phyloP scores from a whole-genome alignment of 2,888 invertebrate genomes.

The Hofmannophila pseudospretella region DNA sequence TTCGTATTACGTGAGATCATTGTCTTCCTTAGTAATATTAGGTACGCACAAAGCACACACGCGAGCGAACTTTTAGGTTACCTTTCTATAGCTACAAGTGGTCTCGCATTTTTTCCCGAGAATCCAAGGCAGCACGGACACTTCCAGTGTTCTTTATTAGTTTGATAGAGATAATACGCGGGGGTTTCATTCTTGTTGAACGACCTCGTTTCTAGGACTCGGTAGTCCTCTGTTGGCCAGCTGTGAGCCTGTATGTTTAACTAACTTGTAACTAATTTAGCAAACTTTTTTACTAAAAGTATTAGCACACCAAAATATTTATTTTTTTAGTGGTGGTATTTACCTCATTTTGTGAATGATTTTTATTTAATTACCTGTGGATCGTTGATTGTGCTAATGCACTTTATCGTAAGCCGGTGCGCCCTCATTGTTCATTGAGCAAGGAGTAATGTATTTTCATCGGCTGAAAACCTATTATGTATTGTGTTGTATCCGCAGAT shows the following conservation, averaged over 20 bases:
- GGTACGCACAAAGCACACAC: background rate
- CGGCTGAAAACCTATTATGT: no score
- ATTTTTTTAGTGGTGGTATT: conserved; percentile 52
- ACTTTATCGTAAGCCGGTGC: no score
- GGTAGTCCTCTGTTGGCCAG: conserved; percentile 30
- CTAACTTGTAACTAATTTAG: conserved; percentile 35
- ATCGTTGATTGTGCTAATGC: no score
- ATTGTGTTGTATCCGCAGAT: no score
- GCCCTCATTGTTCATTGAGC: no score
- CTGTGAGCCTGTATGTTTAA: conserved; percentile 8
- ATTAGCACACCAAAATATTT: conserved; percentile 72
- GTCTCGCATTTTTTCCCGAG: conserved; percentile 4
- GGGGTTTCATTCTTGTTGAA: conserved; percentile 5
- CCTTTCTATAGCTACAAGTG: background rate
- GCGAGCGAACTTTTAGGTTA: conserved; percentile 5
- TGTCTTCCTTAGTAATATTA: no score
- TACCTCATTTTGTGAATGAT: conserved; percentile 34
- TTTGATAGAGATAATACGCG: conserved; percentile 10
- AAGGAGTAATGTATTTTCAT: no score
- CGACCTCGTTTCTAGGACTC: conserved; percentile 9
- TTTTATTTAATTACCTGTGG: conserved; percentile 33
- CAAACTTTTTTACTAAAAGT: conserved; percentile 55
- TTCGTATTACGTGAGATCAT: no score
- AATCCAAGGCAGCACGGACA: conserved; percentile 17
- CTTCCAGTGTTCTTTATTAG: conserved; percentile 13